Conservation (phyloP, 2,888 invertebrate genomes). For the Petrolisthes cinctipes region DNA sequence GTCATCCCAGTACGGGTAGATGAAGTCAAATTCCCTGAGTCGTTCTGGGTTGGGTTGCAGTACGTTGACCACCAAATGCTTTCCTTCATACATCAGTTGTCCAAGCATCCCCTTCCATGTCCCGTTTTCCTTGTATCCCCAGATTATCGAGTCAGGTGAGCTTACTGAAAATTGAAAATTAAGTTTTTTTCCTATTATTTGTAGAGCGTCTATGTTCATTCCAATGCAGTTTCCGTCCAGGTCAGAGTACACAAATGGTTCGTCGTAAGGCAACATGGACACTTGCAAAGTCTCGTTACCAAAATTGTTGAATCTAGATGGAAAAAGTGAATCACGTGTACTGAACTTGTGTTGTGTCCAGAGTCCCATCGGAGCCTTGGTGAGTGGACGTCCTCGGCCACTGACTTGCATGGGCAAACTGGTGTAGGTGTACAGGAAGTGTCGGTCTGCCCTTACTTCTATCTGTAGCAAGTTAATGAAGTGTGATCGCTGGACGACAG, state of each 20-base stretch:
- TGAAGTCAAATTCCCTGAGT: conserved; percentile 35
- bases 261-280: background rate
- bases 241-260: conserved; percentile 35
- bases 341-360: conserved; percentile 15
- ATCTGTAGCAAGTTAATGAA: conserved; percentile 21
- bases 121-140: conserved; percentile 48
- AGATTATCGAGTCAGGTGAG: conserved; percentile 9
- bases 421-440: background rate
- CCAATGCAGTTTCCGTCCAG: conserved; percentile 26
- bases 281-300: background rate
- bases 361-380: conserved; percentile 6
- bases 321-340: conserved; percentile 3
- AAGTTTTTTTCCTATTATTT: conserved; percentile 38
- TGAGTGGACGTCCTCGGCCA: background rate
- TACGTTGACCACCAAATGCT: conserved; percentile 40
- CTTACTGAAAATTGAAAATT: conserved; percentile 37
- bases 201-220: conserved; percentile 30
- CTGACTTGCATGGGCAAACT: background rate
- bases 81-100: conserved; percentile 36
- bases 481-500: conserved; percentile 34
- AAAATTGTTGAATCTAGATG: conserved; percentile 21
- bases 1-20: conserved; percentile 43
- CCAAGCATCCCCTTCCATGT: conserved; percentile 58
- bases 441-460: background rate
- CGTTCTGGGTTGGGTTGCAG: conserved; percentile 26